Conservation (phyloP, 2,113 vertebrate genomes). For the Patagioenas fasciata region DNA sequence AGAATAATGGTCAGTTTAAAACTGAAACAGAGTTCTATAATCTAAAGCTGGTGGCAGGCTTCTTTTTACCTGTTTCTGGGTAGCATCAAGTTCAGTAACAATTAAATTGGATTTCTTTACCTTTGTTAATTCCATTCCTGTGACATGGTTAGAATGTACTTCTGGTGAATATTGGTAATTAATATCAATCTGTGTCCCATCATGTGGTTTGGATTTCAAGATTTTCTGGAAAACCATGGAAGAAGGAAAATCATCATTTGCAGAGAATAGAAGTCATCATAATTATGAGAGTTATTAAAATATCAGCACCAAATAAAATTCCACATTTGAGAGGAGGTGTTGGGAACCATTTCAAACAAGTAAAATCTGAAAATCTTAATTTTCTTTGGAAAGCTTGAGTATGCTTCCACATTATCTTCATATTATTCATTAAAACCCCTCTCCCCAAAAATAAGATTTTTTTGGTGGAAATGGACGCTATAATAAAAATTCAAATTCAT, state of each 20-base stretch:
- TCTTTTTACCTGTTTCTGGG: not conserved
- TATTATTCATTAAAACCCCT: not conserved
- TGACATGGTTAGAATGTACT: not conserved
- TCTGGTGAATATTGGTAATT: not conserved
- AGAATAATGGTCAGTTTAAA: not conserved
- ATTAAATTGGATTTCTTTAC: not conserved
- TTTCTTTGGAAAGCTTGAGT: not conserved
- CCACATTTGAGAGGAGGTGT: not conserved
- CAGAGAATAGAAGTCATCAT: not conserved
- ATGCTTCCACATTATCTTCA: not conserved
- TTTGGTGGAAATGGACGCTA: not conserved
- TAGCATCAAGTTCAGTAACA: not conserved
- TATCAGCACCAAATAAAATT: not conserved
- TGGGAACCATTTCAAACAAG: not conserved
- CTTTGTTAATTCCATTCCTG: not conserved
- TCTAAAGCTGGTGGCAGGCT: not conserved
- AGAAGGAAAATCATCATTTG: not conserved
- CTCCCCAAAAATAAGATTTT: not conserved
- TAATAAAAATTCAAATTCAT: not conserved
- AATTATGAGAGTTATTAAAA: not conserved
- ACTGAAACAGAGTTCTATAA: not conserved
- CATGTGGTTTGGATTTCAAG: not conserved
- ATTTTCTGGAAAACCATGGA: not conserved
- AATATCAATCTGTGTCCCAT: not conserved
- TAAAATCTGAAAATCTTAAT: not conserved